Conservation (phyloP, 2,888 invertebrate genomes). For the Troides helena region DNA sequence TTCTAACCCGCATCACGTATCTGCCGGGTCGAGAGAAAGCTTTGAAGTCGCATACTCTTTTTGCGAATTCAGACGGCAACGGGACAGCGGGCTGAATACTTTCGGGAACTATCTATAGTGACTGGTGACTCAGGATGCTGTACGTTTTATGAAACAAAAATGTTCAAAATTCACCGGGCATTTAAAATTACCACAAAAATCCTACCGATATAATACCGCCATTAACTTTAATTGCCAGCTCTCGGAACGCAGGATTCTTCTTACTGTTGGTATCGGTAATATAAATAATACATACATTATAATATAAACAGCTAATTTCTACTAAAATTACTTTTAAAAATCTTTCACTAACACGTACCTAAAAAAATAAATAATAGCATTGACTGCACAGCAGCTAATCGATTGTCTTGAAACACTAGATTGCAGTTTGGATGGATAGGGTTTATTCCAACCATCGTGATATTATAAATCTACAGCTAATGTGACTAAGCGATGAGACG, state of each 20-base stretch:
- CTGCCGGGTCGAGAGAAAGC: slow-evolving; percentile 64
- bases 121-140: slow-evolving; percentile 38
- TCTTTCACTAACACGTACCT: too few species aligned
- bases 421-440: too few species aligned
- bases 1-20: slow-evolving; percentile 76
- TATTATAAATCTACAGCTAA: too few species aligned
- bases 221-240: slow-evolving; percentile 10
- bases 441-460: too few species aligned
- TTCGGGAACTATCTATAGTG: slow-evolving; percentile 61
- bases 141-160: slow-evolving; percentile 22
- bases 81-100: slow-evolving; percentile 63
- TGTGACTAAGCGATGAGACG: too few species aligned
- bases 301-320: too few species aligned
- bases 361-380: too few species aligned
- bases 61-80: slow-evolving; percentile 66
- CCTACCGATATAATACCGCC: slow-evolving; percentile 36
- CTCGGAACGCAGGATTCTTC: not conserved
- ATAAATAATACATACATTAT: not conserved
- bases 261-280: not conserved
- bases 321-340: too few species aligned
- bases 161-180: slow-evolving; percentile 15
- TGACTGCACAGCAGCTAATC: too few species aligned
- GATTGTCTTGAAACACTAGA: too few species aligned
- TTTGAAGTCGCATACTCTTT: slow-evolving; percentile 78
- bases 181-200: slow-evolving; percentile 35